A percentile compares a stretch with the other conserved stretches of the same genome.
Conservation (phyloP, 1,140 invertebrate genomes). For the Bombus polaris region DNA sequence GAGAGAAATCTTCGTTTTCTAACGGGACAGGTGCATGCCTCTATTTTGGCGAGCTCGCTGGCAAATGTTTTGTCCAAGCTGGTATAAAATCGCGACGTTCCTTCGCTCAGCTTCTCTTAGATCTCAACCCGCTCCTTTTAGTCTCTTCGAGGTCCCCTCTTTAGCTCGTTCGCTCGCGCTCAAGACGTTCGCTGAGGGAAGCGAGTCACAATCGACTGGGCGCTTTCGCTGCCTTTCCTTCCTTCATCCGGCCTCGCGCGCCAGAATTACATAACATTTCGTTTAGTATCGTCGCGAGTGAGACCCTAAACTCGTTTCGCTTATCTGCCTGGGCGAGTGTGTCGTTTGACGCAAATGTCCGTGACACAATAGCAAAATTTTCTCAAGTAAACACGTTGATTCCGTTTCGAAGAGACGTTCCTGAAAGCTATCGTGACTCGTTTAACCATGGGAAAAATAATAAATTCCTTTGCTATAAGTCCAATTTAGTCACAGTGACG, state of each 20-base stretch:
- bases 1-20: slow-evolving; percentile 61
- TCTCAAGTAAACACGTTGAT: not conserved
- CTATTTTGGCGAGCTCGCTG: slow-evolving; percentile 57
- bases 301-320: not conserved
- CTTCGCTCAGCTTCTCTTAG: slow-evolving; percentile 21
- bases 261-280: slow-evolving; percentile 52
- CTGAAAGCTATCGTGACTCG: not conserved
- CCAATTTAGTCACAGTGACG: slow-evolving; percentile 38
- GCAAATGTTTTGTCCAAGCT: slow-evolving; percentile 58
- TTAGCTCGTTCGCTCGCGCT: slow-evolving; percentile 24
- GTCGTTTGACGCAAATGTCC: not conserved
- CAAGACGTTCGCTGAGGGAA: not conserved
- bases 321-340: not conserved
- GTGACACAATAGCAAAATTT: not conserved
- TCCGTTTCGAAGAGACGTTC: too few species aligned
- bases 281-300: not conserved
- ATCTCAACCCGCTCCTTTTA: slow-evolving; percentile 34
- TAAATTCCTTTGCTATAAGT: slow-evolving; percentile 24
- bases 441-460: not conserved
- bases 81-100: slow-evolving; percentile 64
- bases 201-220: not conserved
- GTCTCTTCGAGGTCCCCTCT: slow-evolving; percentile 38
- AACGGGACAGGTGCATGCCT: slow-evolving; percentile 59
- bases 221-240: not conserved
- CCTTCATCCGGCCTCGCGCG: not conserved